Evolutionary conservation across 2,797 vertebrate species (phyloP).

Genomic region (Ptychadena robeensis): DNA sequence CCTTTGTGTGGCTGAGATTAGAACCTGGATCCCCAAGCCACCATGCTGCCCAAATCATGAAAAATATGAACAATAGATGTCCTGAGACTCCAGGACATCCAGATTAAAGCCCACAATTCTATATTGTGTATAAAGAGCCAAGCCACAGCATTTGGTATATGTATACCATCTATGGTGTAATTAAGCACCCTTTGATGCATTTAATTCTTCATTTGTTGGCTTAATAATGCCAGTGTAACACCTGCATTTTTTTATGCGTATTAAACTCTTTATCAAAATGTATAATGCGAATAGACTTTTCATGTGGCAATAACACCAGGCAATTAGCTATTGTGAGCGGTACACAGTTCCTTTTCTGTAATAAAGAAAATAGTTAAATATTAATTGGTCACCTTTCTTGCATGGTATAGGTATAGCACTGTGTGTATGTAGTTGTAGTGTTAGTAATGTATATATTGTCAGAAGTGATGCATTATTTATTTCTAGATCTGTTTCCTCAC

Average conservation of each 20-base stretch:
- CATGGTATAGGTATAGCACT: neutral
- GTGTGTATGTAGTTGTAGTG: neutral
- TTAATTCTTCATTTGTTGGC: neutral
- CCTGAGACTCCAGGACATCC: neutral
- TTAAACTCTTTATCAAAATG: neutral
- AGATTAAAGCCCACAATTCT: no score
- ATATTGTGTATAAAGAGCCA: no score
- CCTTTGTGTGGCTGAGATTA: no score
- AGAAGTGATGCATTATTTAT: conserved; percentile 28
- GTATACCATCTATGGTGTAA: neutral
- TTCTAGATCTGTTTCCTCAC: conserved; percentile 15
- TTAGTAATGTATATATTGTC: neutral
- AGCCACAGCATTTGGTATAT: no score
- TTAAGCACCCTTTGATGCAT: neutral
- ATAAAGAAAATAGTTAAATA: no score
- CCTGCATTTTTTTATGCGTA: neutral
- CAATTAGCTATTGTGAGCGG: neutral
- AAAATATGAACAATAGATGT: neutral
- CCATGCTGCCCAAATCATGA: no score
- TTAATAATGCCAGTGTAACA: neutral
- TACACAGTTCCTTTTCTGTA: neutral
- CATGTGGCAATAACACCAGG: neutral
- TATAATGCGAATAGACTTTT: neutral
- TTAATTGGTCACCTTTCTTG: neutral
- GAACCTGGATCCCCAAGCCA: no score